Percentiles rank a stretch among this genome's conserved stretches.
Evolutionary conservation across 1,140 invertebrate genomes (phyloP).

Genomic region (Eufriesea mexicana): DNA sequence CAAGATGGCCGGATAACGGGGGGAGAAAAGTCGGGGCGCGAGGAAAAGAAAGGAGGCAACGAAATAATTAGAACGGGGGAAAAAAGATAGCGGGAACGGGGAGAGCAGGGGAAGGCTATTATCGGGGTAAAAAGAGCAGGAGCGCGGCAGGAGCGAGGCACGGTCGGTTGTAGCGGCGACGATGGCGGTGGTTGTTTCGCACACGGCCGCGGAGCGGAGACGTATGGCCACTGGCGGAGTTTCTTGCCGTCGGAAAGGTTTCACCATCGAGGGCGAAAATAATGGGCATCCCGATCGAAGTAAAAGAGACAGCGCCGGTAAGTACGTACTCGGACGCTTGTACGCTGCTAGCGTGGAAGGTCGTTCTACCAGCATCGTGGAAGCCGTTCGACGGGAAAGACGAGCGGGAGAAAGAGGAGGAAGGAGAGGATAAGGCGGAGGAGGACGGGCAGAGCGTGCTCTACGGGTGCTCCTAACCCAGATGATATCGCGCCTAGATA

Average conservation of each 20-base stretch:
- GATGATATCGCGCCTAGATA: constrained; percentile 78
- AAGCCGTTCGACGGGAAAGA: constrained; percentile 38
- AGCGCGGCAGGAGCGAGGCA: neutral
- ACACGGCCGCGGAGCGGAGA: constrained; percentile 29
- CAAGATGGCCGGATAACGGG: constrained; percentile 35
- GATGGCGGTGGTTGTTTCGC: constrained; percentile 32
- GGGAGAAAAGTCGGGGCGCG: neutral
- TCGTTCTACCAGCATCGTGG: constrained; percentile 52
- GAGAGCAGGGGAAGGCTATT: constrained; percentile 9
- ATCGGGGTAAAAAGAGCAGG: constrained; percentile 12
- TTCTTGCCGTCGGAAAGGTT: constrained; percentile 33
- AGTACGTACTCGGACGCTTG: constrained; percentile 58
- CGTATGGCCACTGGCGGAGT: constrained; percentile 24
- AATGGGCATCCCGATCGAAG: constrained; percentile 55
- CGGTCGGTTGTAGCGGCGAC: neutral
- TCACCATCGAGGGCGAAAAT: constrained; percentile 58
- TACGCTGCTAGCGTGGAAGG: constrained; percentile 45
- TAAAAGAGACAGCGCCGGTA: constrained; percentile 60
- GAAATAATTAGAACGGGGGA: constrained; percentile 35
- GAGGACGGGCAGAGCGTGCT: constrained; percentile 57
- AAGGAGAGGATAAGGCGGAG: constrained; percentile 46
- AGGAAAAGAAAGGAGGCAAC: neutral
- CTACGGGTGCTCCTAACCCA: constrained; percentile 75
- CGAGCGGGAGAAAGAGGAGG: constrained; percentile 30
- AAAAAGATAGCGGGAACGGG: neutral